Base-by-base conservation (phyloP, 2,888 invertebrate species). In the Melanargia galathea region DNA sequence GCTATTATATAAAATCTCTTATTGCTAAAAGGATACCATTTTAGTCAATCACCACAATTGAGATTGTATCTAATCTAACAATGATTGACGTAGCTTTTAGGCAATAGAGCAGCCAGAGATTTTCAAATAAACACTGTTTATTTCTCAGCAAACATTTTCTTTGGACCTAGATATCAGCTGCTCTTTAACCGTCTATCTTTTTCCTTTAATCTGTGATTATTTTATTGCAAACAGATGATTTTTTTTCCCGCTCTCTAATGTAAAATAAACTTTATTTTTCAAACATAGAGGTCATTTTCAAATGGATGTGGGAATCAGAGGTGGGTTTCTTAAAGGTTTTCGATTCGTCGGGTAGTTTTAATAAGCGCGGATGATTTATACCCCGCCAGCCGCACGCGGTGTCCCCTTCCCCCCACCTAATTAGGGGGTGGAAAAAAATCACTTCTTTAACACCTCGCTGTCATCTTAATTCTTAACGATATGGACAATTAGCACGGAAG, bases 321-420 rank as follows among this genome's bases (percentile, higher is more conserved):
- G 78, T 81, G 74, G 74, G 77, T 76, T 78, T 81, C 86, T 84
- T 84, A 81, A 85, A 83, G 80, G 83, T 80, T 81, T 88, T 87
- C 83, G 88, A 88, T 87, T 87, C 83, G 78, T 77, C 79, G 78
- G 79, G 81, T 83, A 86, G 83, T 87, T 90, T 90, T 90, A 90
- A 90, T 90, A 90, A 90, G 87, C 81, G 79, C 72, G 79, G 78
- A 87, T 90, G 90, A 90, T 90, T 90, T 90, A 90, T 90, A 86
- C 81, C 79, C 77, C 78, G 89, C 86, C 90, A 90, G 70, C 75
- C 74, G 75, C 90, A 90, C 80, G 78, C 79, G 90, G 87, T 71
- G 81, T 78, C 79, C 59, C 81, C 46, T 18, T 6, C 49, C 49
- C 49, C 30, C 20, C 35, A 20, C 52, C 80, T 89, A 90, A 89